Evolutionary conservation across 2,888 invertebrate species (phyloP).

Genomic region (Tetragnatha montana): DNA sequence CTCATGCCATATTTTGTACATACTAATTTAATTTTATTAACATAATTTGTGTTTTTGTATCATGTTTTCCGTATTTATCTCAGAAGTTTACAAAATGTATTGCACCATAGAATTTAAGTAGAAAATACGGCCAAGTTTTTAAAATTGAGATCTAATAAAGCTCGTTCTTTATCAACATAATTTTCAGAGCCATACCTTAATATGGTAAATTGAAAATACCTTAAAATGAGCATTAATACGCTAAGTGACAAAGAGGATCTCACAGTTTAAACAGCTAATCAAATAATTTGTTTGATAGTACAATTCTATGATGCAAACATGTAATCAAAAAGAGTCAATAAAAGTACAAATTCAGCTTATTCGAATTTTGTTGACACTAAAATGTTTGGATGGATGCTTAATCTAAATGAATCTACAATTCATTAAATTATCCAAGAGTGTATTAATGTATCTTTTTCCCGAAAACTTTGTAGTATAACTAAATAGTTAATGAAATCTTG

Average conservation of each 20-base stretch:
- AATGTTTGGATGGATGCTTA: background rate
- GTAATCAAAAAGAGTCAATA: conserved; percentile 2
- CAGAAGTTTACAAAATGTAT: background rate
- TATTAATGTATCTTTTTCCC: too few relatives aligned
- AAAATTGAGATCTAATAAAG: background rate
- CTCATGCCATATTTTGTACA: background rate
- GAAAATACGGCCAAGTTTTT: too few relatives aligned
- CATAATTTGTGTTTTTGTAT: background rate
- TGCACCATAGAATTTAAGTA: background rate
- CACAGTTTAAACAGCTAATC: background rate
- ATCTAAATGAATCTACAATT: background rate
- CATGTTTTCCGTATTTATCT: background rate
- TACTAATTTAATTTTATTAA: background rate
- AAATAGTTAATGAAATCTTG: too few relatives aligned
- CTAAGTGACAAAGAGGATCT: background rate
- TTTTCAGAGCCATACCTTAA: background rate
- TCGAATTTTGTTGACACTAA: conserved; percentile 6
- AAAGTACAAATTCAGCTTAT: conserved; percentile 48
- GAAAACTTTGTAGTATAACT: too few relatives aligned
- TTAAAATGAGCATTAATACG: background rate
- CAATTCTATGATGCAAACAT: conserved; percentile 1
- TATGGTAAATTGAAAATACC: too few relatives aligned
- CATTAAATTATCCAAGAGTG: too few relatives aligned
- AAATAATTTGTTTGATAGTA: background rate
- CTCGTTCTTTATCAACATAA: background rate